phyloP scores from a whole-genome alignment of 2,888 invertebrate species.

The Odiellus spinosus region DNA sequence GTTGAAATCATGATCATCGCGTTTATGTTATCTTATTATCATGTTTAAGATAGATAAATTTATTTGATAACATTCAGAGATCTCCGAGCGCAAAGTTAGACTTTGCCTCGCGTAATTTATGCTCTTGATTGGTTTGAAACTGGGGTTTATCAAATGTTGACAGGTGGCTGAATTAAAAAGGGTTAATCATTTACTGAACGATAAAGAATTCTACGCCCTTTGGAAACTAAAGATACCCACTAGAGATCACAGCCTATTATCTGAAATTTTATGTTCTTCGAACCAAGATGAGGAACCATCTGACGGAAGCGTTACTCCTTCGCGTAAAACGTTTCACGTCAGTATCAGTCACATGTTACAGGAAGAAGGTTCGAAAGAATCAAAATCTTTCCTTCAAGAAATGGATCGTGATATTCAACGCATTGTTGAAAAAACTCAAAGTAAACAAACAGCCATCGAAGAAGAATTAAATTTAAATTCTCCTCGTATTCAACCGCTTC shows the following conservation, averaged over 20 bases:
- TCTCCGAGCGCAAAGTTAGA: no score
- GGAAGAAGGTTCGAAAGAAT: constrained; percentile 5
- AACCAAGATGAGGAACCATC: no score
- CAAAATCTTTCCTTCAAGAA: constrained; percentile 10
- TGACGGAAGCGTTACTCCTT: no score
- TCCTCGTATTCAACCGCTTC: constrained; percentile 14
- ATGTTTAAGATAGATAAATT: no score
- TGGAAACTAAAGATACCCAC: constrained; percentile 18
- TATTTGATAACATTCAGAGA: no score
- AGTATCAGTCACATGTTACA: background rate
- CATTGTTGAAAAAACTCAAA: constrained; percentile 12
- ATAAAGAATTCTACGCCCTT: constrained; percentile 18
- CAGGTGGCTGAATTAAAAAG: constrained; percentile 18
- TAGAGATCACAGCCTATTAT: constrained; percentile 16
- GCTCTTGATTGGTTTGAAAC: no score
- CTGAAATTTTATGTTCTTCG: constrained; percentile 11
- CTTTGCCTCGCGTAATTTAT: no score
- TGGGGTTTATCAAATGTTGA: no score
- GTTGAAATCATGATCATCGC: no score
- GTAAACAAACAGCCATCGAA: constrained; percentile 14
- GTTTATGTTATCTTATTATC: no score
- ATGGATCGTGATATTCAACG: constrained; percentile 15
- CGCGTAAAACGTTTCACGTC: background rate
- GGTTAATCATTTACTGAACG: constrained; percentile 16
- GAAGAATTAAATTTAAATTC: constrained; percentile 10